Conservation (phyloP, 1,140 invertebrate genomes). For the Mactra quadrangularis region DNA sequence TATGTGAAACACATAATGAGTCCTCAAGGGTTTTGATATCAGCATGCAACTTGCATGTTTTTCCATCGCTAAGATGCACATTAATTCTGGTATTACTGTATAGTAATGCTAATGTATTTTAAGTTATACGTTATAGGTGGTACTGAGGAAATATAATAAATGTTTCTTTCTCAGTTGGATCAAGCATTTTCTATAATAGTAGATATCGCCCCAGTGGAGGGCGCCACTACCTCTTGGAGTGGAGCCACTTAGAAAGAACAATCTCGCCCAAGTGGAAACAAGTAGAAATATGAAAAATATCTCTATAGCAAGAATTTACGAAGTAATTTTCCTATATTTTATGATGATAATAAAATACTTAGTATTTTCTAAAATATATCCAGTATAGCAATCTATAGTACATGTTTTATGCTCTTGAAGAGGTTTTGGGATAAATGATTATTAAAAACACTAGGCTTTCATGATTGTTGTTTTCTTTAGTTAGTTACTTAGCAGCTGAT, state of each 20-base stretch:
- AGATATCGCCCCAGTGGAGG: conserved; percentile 29
- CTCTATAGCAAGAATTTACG: conserved; percentile 31
- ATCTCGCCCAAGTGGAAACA: conserved; percentile 53
- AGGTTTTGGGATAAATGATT: conserved; percentile 52
- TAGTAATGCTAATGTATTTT: conserved; percentile 4
- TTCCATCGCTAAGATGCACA: too few species aligned
- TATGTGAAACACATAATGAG: too few species aligned
- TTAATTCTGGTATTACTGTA: too few species aligned
- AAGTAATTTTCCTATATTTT: conserved; percentile 59
- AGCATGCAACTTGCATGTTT: too few species aligned
- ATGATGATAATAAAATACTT: conserved; percentile 65
- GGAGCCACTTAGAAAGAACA: conserved; percentile 41
- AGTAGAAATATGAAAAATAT: conserved; percentile 31
- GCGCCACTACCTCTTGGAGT: conserved; percentile 18
- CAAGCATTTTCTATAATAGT: conserved; percentile 40
- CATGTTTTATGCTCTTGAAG: conserved; percentile 60
- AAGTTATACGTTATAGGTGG: conserved; percentile 29
- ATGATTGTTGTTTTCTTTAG: conserved; percentile 17
- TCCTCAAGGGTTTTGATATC: too few species aligned
- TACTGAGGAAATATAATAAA: conserved; percentile 10
- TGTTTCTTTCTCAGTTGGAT: conserved; percentile 6
- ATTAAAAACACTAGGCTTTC: conserved; percentile 57
- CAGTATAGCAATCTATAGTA: conserved; percentile 54
- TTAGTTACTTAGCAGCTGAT: conserved; percentile 28
- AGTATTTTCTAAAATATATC: conserved; percentile 60